phyloP scores from a whole-genome alignment of 2,797 vertebrate genomes.

The Hydrolagus colliei region DNA sequence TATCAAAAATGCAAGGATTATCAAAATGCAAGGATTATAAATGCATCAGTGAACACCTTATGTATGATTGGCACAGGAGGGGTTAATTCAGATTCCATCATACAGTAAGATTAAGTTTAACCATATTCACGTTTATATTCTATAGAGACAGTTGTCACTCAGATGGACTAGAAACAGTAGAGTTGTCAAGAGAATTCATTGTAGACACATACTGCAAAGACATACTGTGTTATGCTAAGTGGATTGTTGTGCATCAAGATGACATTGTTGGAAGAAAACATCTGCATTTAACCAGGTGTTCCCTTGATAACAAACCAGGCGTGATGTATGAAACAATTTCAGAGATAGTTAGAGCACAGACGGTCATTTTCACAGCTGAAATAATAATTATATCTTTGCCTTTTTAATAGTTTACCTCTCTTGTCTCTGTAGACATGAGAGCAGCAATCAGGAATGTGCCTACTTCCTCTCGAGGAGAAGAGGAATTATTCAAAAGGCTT shows the following conservation, averaged over 20 bases:
- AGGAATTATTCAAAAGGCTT: not conserved
- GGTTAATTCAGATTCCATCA: not conserved
- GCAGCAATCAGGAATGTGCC: not conserved
- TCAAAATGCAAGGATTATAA: too few relatives aligned
- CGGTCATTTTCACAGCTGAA: not conserved
- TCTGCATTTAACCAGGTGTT: not conserved
- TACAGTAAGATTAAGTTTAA: not conserved
- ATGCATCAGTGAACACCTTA: not conserved
- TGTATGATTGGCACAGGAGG: not conserved
- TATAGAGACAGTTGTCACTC: too few relatives aligned
- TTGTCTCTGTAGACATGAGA: not conserved
- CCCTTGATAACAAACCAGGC: not conserved
- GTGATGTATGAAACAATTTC: not conserved
- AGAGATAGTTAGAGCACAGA: not conserved
- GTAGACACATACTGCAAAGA: too few relatives aligned
- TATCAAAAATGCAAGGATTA: too few relatives aligned
- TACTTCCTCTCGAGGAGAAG: not conserved
- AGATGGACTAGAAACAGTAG: too few relatives aligned
- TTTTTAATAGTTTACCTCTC: not conserved
- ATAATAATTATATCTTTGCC: not conserved
- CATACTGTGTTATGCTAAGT: too few relatives aligned
- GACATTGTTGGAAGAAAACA: not conserved
- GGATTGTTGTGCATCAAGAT: not conserved
- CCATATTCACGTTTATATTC: not conserved
- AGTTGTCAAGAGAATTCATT: too few relatives aligned